Evolutionary conservation across 2,888 invertebrate genomes (phyloP).

Genomic region (Pyrgus malvae): DNA sequence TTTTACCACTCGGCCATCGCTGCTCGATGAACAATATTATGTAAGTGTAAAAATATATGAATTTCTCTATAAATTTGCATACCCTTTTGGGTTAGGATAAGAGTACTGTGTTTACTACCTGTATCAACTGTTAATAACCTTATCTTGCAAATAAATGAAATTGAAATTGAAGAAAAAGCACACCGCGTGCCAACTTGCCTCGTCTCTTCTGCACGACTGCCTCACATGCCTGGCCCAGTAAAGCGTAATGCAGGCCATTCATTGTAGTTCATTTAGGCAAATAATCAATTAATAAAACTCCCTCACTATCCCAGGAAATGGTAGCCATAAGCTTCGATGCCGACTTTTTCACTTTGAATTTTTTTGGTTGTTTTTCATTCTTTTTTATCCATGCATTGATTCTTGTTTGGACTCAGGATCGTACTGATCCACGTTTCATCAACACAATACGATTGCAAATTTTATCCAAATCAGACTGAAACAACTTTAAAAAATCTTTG

Average conservation of each 20-base stretch:
- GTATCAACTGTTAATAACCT: too few species aligned
- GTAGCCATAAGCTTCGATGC: not conserved
- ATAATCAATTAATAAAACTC: not conserved
- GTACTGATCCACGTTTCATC: not conserved
- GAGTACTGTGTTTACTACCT: too few species aligned
- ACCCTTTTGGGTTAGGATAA: too few species aligned
- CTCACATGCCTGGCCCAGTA: not conserved
- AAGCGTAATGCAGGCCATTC: not conserved
- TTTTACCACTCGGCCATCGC: too few species aligned
- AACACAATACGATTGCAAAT: not conserved
- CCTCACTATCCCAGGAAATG: not conserved
- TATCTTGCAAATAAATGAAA: constrained; percentile 5
- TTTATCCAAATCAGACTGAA: not conserved
- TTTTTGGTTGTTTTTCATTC: not conserved
- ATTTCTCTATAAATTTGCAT: too few species aligned
- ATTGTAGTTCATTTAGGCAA: not conserved
- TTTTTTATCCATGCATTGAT: not conserved
- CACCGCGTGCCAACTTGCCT: not conserved
- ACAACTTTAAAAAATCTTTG: not conserved
- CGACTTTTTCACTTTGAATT: not conserved
- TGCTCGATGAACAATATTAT: too few species aligned
- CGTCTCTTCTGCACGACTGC: constrained; percentile 9
- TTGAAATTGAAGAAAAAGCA: too few species aligned
- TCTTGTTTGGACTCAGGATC: not conserved
- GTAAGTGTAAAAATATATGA: too few species aligned